Evolutionary conservation across 2,888 invertebrate species (phyloP), one percentile per base, ranked within the genome.

Genomic region (Notocelia uddmanniana): DNA sequence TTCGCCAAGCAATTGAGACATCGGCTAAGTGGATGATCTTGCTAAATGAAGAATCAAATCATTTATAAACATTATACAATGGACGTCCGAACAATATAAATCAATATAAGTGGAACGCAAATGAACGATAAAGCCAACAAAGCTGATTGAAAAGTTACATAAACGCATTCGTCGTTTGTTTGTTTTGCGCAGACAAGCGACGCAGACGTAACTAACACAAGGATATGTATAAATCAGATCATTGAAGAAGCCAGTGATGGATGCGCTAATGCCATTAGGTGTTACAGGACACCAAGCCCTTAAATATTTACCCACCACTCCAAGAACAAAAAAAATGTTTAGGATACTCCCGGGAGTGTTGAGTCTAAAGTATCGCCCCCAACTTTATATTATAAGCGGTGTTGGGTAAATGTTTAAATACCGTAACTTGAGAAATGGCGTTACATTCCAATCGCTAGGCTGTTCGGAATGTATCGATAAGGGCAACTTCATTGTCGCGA

Each of bases 41-140:
- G 37, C 68, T 48, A 72, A 72, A 72, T 68, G 55, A 72, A 72
- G 67, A 68, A 68, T 57, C 48, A 55, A 68, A 72, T 72, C 62
- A 72, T 72, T 68, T 72, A 72, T 72, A 68, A 68, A 55, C 67
- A 62, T 72, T 68, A 72, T 72, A 72, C 68, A 72, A 72, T 72
- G 10, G 68, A 55, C 68, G 50, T 23, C 62, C 55, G 23, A 55
- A 72, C 62, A 72, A 62, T 72, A 72, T 68, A 72, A 72, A 72
- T 72, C 72, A 72, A 72, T 67, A 62, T 68, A 62, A 72, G 67
- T 68, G 68, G 68, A 62, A 50, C 72, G 54, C 72, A 48, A 72
- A 67, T 68, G 68, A 62, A 72, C 68, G 55, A 54, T 67, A 55
- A 68, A 68, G 45, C 67, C 48, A 68, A 68, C 72, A 67, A 72